Base-by-base conservation (phyloP, 2,797 vertebrate species). In the Sparidentex hasta region DNA sequence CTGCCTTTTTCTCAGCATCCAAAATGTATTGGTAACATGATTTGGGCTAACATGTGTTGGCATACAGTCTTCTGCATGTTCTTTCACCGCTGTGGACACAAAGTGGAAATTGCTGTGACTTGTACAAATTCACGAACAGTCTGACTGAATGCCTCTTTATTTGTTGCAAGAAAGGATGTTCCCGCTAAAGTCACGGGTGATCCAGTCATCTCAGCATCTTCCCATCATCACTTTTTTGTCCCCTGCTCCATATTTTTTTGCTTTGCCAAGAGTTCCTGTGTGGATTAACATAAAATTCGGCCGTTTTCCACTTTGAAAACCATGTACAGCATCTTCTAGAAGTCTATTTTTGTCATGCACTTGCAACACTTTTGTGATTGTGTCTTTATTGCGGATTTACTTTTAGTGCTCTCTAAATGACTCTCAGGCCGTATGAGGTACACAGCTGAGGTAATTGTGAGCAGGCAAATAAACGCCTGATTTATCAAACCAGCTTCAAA, bases 41-140 rank as follows among this genome's bases (percentile, higher is more conserved):
- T 75, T 77, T 80, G 58, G 67, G 72, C 73, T 68, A 80, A 77
- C 80, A 68, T 75, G 63, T 83, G 65, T 74, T 80, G 72, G 84
- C 67, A 52, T 46, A 43, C 65, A 82, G 7, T 54, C 61, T 61
- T 27, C 33, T 21, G 17, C 64, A 47, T 62, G 65, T 68, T 76
- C 59, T 72, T 59, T 66, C 23, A 65, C 16, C 25, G 14, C 1
- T 5, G 3, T 4, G 59, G 61, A 75, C 44, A 57, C 23, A 33
- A 71, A 71, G 8, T 58, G 14, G 38, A 76, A 73, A 51, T 29
- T 75, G 47, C 68, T 6, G 11, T 52, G 29, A 71, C 25, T 56
- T 59, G 59, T 65, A 23, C 14, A 14, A 72, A 80, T 74, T 69
- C 44, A n/a, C 44, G 2, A 27, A 29, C 33, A 21, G 20, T 41